These are phyloP conservation scores for Acomys russatus DNA, from an alignment of 2,797 vertebrate genomes.

Conservation along the genomic window DNA sequence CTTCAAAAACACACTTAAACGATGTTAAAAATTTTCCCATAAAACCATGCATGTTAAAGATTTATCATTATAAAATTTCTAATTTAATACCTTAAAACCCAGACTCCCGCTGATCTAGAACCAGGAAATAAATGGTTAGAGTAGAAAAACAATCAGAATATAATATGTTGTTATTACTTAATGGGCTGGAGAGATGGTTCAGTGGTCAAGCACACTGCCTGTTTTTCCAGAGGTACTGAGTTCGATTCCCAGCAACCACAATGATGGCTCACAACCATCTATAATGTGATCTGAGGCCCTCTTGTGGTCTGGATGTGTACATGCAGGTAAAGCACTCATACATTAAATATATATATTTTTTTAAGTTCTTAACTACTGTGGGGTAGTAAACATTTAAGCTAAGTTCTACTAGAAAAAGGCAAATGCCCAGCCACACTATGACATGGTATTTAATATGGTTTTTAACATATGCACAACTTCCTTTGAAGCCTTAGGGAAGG, in stretches of 20 bases:
- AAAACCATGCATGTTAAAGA: background rate
- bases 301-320: too few relatives aligned
- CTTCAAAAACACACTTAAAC: background rate
- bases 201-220: too few relatives aligned
- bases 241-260: too few relatives aligned
- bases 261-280: too few relatives aligned
- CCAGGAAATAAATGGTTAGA: background rate
- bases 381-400: background rate
- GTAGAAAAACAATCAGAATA: background rate
- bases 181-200: too few relatives aligned
- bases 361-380: background rate
- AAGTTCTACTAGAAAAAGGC: background rate
- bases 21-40: background rate
- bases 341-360: too few relatives aligned
- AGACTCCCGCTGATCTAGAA: background rate
- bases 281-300: too few relatives aligned
- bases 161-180: background rate
- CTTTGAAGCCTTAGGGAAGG: background rate
- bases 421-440: background rate
- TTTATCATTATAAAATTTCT: background rate
- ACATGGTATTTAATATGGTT: background rate
- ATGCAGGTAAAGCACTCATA: too few relatives aligned
- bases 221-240: too few relatives aligned
- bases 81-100: background rate
- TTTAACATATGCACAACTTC: background rate